Base-by-base conservation (phyloP, 1,140 invertebrate species). In the Caerostris darwini region DNA sequence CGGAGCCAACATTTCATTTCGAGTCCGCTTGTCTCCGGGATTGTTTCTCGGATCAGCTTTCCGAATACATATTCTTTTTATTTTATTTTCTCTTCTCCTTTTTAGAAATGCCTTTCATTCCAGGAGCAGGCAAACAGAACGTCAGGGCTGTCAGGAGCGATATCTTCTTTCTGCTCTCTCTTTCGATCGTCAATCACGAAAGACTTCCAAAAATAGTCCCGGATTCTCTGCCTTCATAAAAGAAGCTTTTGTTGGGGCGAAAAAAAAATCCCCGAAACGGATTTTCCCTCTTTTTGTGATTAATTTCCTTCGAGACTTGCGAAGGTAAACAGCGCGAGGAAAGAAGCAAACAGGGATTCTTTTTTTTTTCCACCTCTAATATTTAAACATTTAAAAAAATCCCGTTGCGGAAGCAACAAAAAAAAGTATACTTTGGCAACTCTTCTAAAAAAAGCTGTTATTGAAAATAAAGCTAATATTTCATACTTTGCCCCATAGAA, bases 181-280 rank as follows among this genome's bases (percentile, higher is more conserved):
- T 17, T 5, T 82, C 77, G 82, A 83, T 83, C 82, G 82, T 83
- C 82, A 83, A 83, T 83, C 82, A 83, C 34, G 19, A 83, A 83
- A 12, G 71, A 77, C 54, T 83, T 58, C 82, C 82, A 83, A 83
- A 83, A 83, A 83, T 83, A 83, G 82, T 19, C n/a, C 5, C 8
- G n/a, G 54, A 83, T 83, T 83, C 56, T 83, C 17, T 54, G n/a
- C 17, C 19, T 83, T 57, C 34, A 83, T n/a, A n/a, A 83, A 83
- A 57, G 82, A 58, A 56, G 3, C 82, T 83, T 83, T 83, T 83
- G 82, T 83, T 19, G 14, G 53, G 53, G 7, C 8, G 82, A 5
- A 4, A 58, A 57, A 56, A 53, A 56, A 56, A 1, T 3, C n/a
- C n/a, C 12, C 10, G 17, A 56, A 34, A 57, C 4, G 17, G 82